These are phyloP conservation scores for Heteractis magnifica DNA, from an alignment of 92 coral and sea anemone genomes.

Conservation along the genomic window DNA sequence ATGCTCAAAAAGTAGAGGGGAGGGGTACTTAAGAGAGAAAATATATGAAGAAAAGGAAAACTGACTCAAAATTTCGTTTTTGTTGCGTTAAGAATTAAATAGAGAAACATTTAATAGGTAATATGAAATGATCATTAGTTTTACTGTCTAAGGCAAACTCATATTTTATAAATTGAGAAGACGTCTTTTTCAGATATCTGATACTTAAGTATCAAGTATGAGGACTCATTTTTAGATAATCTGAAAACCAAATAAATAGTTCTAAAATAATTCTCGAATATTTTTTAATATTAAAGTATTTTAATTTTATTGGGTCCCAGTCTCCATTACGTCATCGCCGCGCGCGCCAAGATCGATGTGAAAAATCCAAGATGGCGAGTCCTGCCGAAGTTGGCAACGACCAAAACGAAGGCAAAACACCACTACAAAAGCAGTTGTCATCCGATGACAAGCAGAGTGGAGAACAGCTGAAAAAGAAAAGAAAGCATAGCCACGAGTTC, in stretches of 20 bases:
- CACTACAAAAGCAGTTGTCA: constrained; percentile 49
- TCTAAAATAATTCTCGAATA: too few relatives aligned
- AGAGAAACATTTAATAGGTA: neutral
- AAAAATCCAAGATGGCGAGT: constrained; percentile 28
- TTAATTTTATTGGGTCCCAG: constrained; percentile 9
- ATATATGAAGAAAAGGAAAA: neutral
- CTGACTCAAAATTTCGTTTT: neutral
- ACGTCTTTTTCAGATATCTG: neutral
- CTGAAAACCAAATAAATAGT: too few relatives aligned
- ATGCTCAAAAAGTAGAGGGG: constrained; percentile 7
- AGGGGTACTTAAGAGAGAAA: neutral
- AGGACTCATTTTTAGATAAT: too few relatives aligned
- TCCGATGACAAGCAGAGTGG: constrained; percentile 45
- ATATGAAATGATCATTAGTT: too few relatives aligned
- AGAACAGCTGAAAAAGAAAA: constrained; percentile 79
- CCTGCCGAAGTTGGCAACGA: constrained; percentile 15
- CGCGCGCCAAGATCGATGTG: constrained; percentile 19
- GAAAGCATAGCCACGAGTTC: constrained; percentile 52
- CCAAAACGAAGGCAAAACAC: constrained; percentile 32
- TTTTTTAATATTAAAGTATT: neutral
- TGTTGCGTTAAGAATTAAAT: neutral
- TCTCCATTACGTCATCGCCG: constrained; percentile 38
- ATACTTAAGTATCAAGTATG: too few relatives aligned
- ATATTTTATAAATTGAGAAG: neutral
- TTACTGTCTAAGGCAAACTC: neutral